phyloP scores from a whole-genome alignment of 1,140 invertebrate genomes.

The Neuroterus valhalla region DNA sequence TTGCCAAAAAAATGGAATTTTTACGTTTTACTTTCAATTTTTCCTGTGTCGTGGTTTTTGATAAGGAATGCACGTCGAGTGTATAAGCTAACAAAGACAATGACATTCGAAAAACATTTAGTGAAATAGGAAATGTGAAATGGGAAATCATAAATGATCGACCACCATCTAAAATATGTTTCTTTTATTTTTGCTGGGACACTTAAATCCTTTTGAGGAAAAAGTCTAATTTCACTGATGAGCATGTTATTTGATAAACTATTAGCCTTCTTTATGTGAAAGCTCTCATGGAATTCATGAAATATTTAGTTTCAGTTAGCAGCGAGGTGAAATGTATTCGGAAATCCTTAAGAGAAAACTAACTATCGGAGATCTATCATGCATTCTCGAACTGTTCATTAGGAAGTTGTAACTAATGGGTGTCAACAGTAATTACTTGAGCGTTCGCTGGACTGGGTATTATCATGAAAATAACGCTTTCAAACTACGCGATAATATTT shows the following conservation, averaged over 20 bases:
- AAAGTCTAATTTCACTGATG: neutral
- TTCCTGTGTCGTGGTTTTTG: too few species aligned
- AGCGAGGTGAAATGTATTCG: neutral
- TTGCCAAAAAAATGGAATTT: too few species aligned
- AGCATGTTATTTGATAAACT: neutral
- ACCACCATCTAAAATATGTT: too few species aligned
- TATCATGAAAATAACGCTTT: neutral
- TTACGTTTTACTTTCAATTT: too few species aligned
- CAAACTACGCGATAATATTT: neutral
- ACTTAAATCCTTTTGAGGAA: neutral
- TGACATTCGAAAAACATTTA: too few species aligned
- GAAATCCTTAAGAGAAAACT: neutral
- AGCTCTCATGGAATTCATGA: neutral
- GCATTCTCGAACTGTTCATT: slow-evolving; percentile 5
- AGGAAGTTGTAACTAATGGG: slow-evolving; percentile 5
- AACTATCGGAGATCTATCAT: slow-evolving; percentile 14
- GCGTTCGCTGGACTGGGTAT: neutral
- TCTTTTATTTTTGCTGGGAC: too few species aligned
- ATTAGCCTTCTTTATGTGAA: neutral
- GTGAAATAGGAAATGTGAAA: too few species aligned
- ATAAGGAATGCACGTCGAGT: too few species aligned
- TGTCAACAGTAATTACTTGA: slow-evolving; percentile 6
- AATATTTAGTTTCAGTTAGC: neutral
- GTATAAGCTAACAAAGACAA: too few species aligned
- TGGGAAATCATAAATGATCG: too few species aligned